Conservation (phyloP, 2,888 invertebrate genomes). For the Pyralis farinalis region DNA sequence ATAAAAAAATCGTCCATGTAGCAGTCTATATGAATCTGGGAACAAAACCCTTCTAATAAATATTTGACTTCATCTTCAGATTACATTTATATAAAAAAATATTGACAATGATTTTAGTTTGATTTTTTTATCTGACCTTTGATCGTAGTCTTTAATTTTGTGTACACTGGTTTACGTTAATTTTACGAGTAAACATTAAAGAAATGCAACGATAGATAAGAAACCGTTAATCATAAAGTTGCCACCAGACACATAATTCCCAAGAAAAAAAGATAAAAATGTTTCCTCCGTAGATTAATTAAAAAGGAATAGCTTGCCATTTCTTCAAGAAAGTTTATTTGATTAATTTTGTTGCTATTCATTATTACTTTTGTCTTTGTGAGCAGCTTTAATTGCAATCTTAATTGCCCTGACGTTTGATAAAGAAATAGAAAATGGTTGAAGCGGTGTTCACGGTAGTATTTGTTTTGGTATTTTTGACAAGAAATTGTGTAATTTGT, state of each 20-base stretch:
- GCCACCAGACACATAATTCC: background rate
- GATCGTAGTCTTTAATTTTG: no score
- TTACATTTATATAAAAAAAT: no score
- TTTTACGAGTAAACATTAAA: no score
- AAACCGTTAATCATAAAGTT: no score
- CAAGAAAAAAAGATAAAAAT: background rate
- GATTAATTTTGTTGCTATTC: background rate
- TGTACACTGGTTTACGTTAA: no score
- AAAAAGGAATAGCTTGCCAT: background rate
- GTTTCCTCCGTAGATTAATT: background rate
- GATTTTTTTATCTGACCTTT: no score
- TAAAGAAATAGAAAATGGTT: conserved; percentile 3
- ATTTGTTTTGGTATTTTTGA: conserved; percentile 20
- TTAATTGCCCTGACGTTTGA: background rate
- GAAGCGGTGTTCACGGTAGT: background rate
- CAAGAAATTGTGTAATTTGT: conserved; percentile 57
- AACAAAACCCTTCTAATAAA: no score
- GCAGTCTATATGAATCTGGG: no score
- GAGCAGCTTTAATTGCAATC: background rate
- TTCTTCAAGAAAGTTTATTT: background rate
- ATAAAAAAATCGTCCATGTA: no score
- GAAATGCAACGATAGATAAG: no score
- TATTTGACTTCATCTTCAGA: no score
- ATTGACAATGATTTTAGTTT: no score
- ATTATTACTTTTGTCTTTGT: background rate